Evolutionary conservation across 1,140 invertebrate species (phyloP).

Genomic region (Hyles vespertilio): DNA sequence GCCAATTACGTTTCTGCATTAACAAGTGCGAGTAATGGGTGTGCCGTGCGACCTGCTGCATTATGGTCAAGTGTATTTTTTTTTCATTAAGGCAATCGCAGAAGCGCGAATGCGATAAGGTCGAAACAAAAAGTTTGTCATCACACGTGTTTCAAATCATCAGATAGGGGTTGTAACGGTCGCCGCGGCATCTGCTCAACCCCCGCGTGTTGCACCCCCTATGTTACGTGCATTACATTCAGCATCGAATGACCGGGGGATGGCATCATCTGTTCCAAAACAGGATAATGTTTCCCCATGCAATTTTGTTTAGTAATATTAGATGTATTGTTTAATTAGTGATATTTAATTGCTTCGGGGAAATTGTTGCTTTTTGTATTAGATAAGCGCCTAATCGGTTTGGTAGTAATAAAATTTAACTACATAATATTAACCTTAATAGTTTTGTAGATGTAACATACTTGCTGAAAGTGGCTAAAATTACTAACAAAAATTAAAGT

Average conservation of each 20-base stretch:
- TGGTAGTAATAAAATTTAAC: too few relatives aligned
- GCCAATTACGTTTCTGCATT: constrained; percentile 44
- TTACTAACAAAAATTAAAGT: too few relatives aligned
- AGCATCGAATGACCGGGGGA: constrained; percentile 5
- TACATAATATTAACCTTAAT: too few relatives aligned
- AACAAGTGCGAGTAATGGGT: constrained; percentile 42
- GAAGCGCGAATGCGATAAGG: neutral
- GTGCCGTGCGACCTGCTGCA: neutral
- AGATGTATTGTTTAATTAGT: constrained; percentile 11
- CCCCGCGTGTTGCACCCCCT: constrained; percentile 11
- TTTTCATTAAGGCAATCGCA: constrained; percentile 6
- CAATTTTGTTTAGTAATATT: constrained; percentile 4
- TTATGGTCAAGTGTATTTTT: constrained; percentile 6
- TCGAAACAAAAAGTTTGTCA: constrained; percentile 8
- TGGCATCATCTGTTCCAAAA: constrained; percentile 7
- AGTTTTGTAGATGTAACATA: too few relatives aligned
- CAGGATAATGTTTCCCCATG: constrained; percentile 1
- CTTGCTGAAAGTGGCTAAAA: too few relatives aligned
- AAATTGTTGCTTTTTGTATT: too few relatives aligned
- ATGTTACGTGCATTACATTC: constrained; percentile 3
- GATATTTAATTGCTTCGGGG: constrained; percentile 2
- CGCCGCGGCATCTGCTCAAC: constrained; percentile 2
- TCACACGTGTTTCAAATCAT: constrained; percentile 11
- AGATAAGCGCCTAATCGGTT: too few relatives aligned
- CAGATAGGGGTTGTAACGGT: constrained; percentile 13